Base-by-base conservation (phyloP, 2,888 invertebrate species). In the Oligia fasciuncula region DNA sequence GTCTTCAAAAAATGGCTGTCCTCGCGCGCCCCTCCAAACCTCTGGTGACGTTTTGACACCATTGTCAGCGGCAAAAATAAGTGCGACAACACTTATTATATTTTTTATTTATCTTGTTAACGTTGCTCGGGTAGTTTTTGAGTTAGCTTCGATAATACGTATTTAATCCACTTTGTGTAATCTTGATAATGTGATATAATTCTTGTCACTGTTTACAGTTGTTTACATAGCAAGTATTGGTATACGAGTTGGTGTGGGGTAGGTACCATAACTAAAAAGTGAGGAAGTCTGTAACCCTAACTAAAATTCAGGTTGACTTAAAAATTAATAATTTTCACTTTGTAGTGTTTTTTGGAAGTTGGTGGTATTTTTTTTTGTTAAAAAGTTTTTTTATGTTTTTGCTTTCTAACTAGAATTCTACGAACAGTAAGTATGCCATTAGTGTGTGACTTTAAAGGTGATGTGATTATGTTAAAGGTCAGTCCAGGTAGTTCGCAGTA, bases 401-500 rank as follows among this genome's bases (percentile, higher is more conserved):
- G 9, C 14, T n/a, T 43, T 62, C 1, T 73, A 4, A 11, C 46
- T 40, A 75, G 1, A n/a, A 35, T 51, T 8, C 29, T 51, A 51
- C 17, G 6, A 19, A 5, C 13, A 19, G n/a, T 23, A n/a, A n/a
- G 5, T 14, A 23, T 2, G 29, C 14, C 17, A 49, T 23, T 14
- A 13, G 19, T 2, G 14, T 14, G 35, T 60, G 65, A 65, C 9
- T 83, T 78, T 9, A 29, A 46, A 68, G 40, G 14, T 29, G 54
- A 54, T 23, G 17, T 57, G 19, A n/a, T 54, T 46, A 46, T 35
- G 17, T 43, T 40, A 35, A 35, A 35, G 1, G n/a, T 60, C 40
- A 40, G 9, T 0, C 11, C 13, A 35, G 14, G 19, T 0, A 49
- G n/a, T 80, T 70, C 69, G 70, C 51, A 70, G 70, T 84, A 67